phyloP scores from a whole-genome alignment of 1,140 invertebrate species.

The Ptiloglossa arizonensis region DNA sequence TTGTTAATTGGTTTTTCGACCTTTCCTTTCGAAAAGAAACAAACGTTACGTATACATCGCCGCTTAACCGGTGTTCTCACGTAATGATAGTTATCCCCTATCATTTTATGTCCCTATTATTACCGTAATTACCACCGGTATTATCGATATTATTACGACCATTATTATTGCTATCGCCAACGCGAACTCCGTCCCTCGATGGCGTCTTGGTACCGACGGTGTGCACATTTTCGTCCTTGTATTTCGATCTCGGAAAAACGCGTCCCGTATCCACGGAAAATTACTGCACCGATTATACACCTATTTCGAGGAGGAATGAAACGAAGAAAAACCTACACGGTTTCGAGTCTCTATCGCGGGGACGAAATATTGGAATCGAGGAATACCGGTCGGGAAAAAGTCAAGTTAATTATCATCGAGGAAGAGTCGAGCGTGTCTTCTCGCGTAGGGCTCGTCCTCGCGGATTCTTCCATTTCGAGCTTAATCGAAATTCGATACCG shows the following conservation, averaged over 20 bases:
- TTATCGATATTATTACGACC: constrained; percentile 29
- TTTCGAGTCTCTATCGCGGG: no score
- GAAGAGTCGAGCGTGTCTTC: background rate
- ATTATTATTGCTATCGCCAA: constrained; percentile 17
- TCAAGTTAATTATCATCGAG: no score
- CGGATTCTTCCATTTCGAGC: background rate
- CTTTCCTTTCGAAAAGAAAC: background rate
- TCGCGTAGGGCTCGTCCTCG: no score
- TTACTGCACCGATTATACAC: no score
- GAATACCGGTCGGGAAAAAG: no score
- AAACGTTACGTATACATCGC: constrained; percentile 24
- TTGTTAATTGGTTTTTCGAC: background rate
- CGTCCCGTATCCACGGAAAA: background rate
- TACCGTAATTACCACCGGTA: constrained; percentile 31
- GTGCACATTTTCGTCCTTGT: no score
- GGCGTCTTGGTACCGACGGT: background rate
- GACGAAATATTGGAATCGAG: no score
- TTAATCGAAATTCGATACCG: no score
- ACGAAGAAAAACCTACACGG: no score
- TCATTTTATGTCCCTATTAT: constrained; percentile 27
- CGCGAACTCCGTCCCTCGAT: background rate
- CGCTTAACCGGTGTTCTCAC: background rate
- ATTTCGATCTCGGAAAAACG: background rate
- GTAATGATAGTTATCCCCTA: constrained; percentile 31
- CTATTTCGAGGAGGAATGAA: no score